Base-by-base conservation (phyloP, 2,888 invertebrate species). In the Thalpophila matura region DNA sequence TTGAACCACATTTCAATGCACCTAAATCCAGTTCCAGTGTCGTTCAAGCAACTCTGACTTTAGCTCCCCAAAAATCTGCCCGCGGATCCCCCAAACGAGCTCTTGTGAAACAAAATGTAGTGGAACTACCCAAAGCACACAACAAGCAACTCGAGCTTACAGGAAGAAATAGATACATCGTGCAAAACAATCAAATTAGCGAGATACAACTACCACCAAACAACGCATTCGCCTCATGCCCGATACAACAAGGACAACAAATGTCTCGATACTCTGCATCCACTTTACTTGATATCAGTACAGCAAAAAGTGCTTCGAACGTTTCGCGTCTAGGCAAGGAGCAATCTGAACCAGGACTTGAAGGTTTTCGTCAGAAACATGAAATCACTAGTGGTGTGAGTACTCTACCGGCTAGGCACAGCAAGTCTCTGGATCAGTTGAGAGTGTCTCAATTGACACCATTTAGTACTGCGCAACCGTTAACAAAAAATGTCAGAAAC, bases 401-500 rank as follows among this genome's bases (percentile, higher is more conserved):
- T 40, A 96, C 96, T 0, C 85, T 97, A 42, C 97, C 97, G 1
- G 96, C 97, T 0, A 95, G 97, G 57, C 98, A 98, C 83, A 98
- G 98, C 87, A 98, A 97, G 86, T 98, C 98, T 1, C 89, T 98
- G 71, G 98, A 98, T 88, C 97, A 98, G 79, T 89, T 98, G 45
- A 96, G 97, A 77, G 94, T 96, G 7, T 94, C 95, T 40, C 91
- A 95, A 85, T 88, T 92, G 85, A 82, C 88, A 27, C 90, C 92
- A 12, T 77, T 90, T 9, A 91, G 84, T 72, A 86, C 85, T 62
- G 80, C 89, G 54, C 89, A 91, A 83, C 88, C 87, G 26, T 78
- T 93, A 53, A 79, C 88, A 6, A 94, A 94, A 74, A 89, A 87
- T 67, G 67, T 86, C 2, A 89, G 88, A 80, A 94, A 92, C 79